Conservation (phyloP, 2,888 invertebrate species). For the Bimastos eiseni region DNA sequence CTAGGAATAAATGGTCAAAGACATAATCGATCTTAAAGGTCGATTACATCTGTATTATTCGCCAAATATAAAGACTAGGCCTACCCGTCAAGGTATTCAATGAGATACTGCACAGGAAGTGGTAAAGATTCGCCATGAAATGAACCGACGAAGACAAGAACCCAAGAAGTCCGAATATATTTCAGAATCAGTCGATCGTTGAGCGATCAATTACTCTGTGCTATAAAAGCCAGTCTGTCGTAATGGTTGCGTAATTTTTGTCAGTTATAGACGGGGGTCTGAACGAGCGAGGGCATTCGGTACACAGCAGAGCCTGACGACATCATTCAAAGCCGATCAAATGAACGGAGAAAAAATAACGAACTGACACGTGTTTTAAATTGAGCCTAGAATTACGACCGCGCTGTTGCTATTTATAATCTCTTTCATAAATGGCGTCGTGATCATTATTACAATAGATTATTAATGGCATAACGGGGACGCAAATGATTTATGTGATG, state of each 20-base stretch:
- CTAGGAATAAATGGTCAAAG: not conserved
- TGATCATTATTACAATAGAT: not conserved
- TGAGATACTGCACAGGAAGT: not conserved
- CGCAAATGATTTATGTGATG: no score
- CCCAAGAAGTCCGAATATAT: not conserved
- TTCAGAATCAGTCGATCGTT: not conserved
- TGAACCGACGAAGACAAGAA: not conserved
- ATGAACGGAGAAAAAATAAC: not conserved
- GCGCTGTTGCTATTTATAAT: not conserved
- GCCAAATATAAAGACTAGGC: not conserved
- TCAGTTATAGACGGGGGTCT: not conserved
- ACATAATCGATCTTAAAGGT: not conserved
- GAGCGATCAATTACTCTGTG: not conserved
- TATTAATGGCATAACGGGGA: not conserved
- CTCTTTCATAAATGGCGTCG: not conserved
- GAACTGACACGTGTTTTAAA: not conserved
- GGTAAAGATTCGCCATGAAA: not conserved
- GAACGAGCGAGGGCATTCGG: not conserved
- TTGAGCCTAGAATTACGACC: not conserved
- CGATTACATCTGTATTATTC: not conserved
- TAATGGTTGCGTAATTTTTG: not conserved
- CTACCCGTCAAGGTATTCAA: not conserved
- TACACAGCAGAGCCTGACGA: not conserved
- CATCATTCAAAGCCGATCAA: not conserved
- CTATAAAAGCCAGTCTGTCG: not conserved